phyloP scores from a whole-genome alignment of 37 sponge, comb jelly and placozoan genomes.

The Aplysina aerophoba region DNA sequence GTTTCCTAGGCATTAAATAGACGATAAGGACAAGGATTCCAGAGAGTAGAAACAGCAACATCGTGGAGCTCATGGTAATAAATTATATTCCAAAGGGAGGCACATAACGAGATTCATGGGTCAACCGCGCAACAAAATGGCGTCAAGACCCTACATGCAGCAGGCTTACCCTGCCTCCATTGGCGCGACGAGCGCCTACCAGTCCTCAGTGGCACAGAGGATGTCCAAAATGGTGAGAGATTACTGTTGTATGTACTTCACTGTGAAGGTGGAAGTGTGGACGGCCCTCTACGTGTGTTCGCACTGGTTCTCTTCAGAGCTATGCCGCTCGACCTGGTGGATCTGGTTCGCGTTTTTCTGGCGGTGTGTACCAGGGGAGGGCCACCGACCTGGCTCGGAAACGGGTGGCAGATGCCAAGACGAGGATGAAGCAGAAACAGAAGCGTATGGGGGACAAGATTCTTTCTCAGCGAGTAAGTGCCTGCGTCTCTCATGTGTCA shows the following conservation, averaged over 20 bases:
- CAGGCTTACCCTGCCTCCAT: neutral
- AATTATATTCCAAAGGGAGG: too few species aligned
- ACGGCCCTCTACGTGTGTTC: neutral
- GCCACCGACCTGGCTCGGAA: constrained; percentile 65
- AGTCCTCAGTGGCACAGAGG: constrained; percentile 5
- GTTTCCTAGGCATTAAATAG: constrained; percentile 4
- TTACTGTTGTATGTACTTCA: neutral
- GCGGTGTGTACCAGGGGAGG: constrained; percentile 49
- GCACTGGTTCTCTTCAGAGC: neutral
- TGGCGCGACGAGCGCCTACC: constrained; percentile 8
- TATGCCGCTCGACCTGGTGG: constrained; percentile 23
- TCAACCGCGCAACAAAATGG: constrained; percentile 9
- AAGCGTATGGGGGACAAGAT: constrained; percentile 66
- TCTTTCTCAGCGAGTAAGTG: constrained; percentile 73
- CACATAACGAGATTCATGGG: constrained; percentile 7
- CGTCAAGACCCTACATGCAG: constrained; percentile 9
- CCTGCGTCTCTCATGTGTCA: too few species aligned
- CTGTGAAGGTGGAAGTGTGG: neutral
- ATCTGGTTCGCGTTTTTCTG: constrained; percentile 1
- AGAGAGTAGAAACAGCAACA: neutral
- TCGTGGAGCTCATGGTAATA: constrained; percentile 2
- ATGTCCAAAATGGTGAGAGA: neutral
- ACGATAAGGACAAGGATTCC: neutral
- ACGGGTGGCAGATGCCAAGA: constrained; percentile 54
- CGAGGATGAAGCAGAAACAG: constrained; percentile 9